Base-by-base conservation (phyloP, 2,888 invertebrate genomes). In the Ichneumon xanthorius region DNA sequence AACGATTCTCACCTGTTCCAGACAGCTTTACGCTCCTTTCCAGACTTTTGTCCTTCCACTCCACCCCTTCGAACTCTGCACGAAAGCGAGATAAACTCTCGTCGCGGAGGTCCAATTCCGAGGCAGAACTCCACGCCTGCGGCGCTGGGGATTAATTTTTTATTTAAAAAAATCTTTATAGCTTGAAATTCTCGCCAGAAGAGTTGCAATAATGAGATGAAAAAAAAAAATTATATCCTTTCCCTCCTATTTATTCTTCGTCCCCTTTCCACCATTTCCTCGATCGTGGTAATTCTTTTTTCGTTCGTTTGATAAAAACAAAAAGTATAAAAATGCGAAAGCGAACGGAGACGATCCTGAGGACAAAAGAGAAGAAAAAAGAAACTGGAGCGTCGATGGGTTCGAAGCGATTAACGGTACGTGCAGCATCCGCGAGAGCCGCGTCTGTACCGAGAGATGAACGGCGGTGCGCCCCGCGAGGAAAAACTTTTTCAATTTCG, bases 401-500 rank as follows among this genome's bases (percentile, higher is more conserved):
- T 48, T 53, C 53, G 26, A 26, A 73, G 61, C 78, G 80, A 81
- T 81, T 81, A 84, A 84, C 67, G 76, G 67, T 48, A 70, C 58
- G 84, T 78, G 80, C 61, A 73, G 77, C 77, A 73, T 84, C 77
- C 84, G 50, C 53, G 65, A 68, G 65, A 16, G 53, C 30, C 50
- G 72, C 40, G 0, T 61, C 30, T 63, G 9, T 45, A 50, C 33
- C 50, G 37, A 76, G n/a, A 26, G 9, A 40, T n/a, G 78, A 30
- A 75, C 45, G 58, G 53, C 37, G 70, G 53, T 26, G 40, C 58
- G 67, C 5, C 61, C 50, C 68, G 63, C 70, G 81, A 73, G 70
- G 40, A 67, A 65, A 89, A 92, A 91, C 89, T 91, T 92, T 91
- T 92, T 92, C 91, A 91, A 92, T 92, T 92, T 91, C 89, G 89